Evolutionary conservation across 1,140 invertebrate species (phyloP).

Genomic region (Drosophila biarmipes): DNA sequence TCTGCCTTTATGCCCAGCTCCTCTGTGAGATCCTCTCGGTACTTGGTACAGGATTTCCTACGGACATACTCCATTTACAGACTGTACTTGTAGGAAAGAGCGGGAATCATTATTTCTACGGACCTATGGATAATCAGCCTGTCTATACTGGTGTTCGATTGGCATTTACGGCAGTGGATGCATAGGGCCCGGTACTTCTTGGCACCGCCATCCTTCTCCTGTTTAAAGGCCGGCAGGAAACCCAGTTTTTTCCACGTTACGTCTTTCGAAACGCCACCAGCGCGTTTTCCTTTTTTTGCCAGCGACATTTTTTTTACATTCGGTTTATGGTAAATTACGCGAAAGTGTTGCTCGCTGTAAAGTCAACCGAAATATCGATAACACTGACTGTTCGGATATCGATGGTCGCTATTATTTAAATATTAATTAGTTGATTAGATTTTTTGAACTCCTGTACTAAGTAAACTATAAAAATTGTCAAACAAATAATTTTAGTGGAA

Average conservation of each 20-base stretch:
- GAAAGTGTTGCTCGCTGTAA: constrained; percentile 4
- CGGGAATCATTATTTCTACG: neutral
- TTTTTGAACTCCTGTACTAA: too few species aligned
- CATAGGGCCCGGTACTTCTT: constrained; percentile 41
- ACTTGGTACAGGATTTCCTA: constrained; percentile 31
- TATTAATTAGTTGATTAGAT: neutral
- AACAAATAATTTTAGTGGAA: too few species aligned
- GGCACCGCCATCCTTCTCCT: constrained; percentile 3
- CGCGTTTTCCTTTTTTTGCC: constrained; percentile 23
- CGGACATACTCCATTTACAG: neutral
- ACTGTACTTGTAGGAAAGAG: constrained; percentile 2
- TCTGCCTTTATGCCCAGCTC: constrained; percentile 12
- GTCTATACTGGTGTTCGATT: constrained; percentile 47
- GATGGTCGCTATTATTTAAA: constrained; percentile 12
- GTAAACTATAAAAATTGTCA: neutral
- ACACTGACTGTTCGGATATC: neutral
- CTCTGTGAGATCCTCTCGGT: constrained; percentile 26
- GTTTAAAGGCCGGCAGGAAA: constrained; percentile 19
- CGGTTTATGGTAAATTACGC: constrained; percentile 9
- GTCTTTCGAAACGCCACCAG: constrained; percentile 16
- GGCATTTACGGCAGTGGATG: constrained; percentile 35
- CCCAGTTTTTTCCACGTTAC: constrained; percentile 36
- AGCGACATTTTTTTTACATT: constrained; percentile 16
- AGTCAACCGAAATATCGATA: constrained; percentile 1
- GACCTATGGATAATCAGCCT: constrained; percentile 44